A percentile compares a stretch with the other conserved stretches of the same genome.
Evolutionary conservation across 92 coral and sea anemone species (phyloP).

Genomic region (Montipora capitata): DNA sequence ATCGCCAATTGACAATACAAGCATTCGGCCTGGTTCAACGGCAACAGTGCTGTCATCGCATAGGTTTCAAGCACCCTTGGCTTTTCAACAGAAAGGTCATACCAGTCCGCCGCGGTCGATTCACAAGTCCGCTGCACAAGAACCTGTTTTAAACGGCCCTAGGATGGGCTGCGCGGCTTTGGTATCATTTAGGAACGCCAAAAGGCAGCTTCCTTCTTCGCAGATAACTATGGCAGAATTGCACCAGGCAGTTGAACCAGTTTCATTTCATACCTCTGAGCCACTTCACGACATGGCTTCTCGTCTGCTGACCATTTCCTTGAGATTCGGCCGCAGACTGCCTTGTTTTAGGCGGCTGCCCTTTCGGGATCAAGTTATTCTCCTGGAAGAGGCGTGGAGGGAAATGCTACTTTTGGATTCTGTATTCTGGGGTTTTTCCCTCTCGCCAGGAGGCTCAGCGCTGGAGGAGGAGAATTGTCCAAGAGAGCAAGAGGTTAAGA

Average conservation of each 20-base stretch:
- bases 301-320: slow-evolving; percentile 83
- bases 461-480: slow-evolving; percentile 56
- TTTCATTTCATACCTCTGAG: slow-evolving; percentile 82
- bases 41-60: slow-evolving; percentile 25
- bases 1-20: not conserved
- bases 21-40: slow-evolving; percentile 2
- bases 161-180: slow-evolving; percentile 25
- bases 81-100: slow-evolving; percentile 47
- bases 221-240: slow-evolving; percentile 68
- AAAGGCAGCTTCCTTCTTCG: slow-evolving; percentile 2
- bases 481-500: slow-evolving; percentile 73
- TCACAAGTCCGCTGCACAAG: slow-evolving; percentile 2
- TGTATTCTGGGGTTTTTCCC: slow-evolving; percentile 90
- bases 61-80: slow-evolving; percentile 14
- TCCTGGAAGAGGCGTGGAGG: slow-evolving; percentile 96
- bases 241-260: slow-evolving; percentile 82
- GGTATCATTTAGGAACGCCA: slow-evolving; percentile 30
- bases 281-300: slow-evolving; percentile 85
- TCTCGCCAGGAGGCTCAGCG: slow-evolving; percentile 62
- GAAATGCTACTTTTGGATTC: slow-evolving; percentile 95
- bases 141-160: slow-evolving; percentile 16
- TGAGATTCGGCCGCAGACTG: slow-evolving; percentile 92
- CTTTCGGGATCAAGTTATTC: slow-evolving; percentile 96
- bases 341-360: slow-evolving; percentile 89
- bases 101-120: slow-evolving; percentile 11